phyloP scores from a whole-genome alignment of 2,888 invertebrate genomes.

The Carcina quercana region DNA sequence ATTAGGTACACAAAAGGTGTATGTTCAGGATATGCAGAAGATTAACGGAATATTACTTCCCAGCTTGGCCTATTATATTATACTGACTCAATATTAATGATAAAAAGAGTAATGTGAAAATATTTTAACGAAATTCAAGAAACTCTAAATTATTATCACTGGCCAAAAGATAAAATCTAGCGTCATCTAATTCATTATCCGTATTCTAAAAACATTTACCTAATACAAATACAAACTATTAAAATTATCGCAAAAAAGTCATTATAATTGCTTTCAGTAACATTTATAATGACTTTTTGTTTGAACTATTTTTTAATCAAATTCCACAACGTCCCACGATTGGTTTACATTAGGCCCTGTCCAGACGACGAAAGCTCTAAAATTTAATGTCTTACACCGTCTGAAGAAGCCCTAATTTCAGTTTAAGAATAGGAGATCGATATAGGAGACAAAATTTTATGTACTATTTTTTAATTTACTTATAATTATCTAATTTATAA shows the following conservation, averaged over 20 bases:
- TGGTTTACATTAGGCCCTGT: conserved; percentile 29
- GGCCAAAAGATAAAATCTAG: too few species aligned
- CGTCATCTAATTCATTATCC: too few species aligned
- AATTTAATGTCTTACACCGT: conserved; percentile 25
- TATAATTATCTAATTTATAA: conserved; percentile 72
- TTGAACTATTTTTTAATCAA: neutral
- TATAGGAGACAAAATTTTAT: conserved; percentile 64
- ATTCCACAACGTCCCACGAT: neutral
- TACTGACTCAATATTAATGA: too few species aligned
- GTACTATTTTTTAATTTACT: conserved; percentile 66
- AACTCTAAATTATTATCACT: too few species aligned
- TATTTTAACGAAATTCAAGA: too few species aligned
- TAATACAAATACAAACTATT: neutral
- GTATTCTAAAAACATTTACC: too few species aligned
- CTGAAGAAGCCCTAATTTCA: conserved; percentile 47
- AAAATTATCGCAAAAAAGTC: neutral
- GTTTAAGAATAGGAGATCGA: conserved; percentile 15
- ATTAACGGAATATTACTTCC: too few species aligned
- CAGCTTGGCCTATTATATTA: too few species aligned
- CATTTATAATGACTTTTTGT: neutral
- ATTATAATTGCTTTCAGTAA: neutral
- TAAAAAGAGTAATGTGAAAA: too few species aligned
- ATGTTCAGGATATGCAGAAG: too few species aligned
- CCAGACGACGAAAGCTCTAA: conserved; percentile 29
- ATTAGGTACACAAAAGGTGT: too few species aligned